Percentiles rank a stretch among this genome's conserved stretches.
Evolutionary conservation across 2,888 invertebrate genomes (phyloP).

Genomic region (Metellina segmentata): DNA sequence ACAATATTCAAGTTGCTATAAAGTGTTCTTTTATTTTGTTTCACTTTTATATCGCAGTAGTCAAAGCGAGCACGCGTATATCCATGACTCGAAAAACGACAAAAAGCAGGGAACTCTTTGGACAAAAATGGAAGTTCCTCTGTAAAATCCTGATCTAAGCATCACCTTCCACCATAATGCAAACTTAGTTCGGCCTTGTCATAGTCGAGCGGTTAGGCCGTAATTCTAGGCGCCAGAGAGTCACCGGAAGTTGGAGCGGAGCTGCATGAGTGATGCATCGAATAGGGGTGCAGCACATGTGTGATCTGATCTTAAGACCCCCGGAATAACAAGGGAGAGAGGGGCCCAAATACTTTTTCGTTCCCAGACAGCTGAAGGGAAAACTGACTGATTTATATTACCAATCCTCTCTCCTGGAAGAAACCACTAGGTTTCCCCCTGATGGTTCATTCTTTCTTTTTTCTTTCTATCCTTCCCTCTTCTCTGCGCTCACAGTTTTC

Average conservation of each 20-base stretch:
- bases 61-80: background rate
- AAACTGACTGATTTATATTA: constrained; percentile 57
- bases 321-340: constrained; percentile 54
- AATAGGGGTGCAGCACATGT: constrained; percentile 33
- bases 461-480: background rate
- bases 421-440: constrained; percentile 14
- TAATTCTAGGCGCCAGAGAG: constrained; percentile 30
- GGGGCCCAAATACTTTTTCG: constrained; percentile 34
- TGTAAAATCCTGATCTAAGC: background rate
- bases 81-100: too few relatives aligned
- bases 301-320: constrained; percentile 34
- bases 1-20: background rate
- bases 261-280: constrained; percentile 27
- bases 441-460: background rate
- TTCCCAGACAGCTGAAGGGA: constrained; percentile 39
- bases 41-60: background rate
- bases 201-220: background rate
- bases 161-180: background rate
- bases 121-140: background rate
- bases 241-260: constrained; percentile 38
- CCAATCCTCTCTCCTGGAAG: constrained; percentile 31
- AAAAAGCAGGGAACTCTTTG: background rate
- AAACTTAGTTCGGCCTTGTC: background rate
- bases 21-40: background rate
- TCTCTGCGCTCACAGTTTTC: background rate